Base-by-base conservation (phyloP, 2,113 vertebrate genomes). In the Egretta garzetta region DNA sequence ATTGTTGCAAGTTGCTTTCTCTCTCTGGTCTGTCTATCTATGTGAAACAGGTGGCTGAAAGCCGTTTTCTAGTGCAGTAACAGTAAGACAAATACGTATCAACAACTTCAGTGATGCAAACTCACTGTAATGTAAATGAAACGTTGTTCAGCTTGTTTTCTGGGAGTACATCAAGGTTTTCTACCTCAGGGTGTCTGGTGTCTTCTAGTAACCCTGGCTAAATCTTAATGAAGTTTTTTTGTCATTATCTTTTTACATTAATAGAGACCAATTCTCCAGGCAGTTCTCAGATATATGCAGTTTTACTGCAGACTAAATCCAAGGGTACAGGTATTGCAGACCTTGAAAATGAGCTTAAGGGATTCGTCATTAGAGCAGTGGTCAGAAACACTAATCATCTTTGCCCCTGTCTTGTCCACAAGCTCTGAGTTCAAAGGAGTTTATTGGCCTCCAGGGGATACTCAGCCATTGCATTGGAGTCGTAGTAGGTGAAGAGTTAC, bases 301-400 rank as follows among this genome's bases (percentile, higher is more conserved):
- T 45, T 93, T 90, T 88, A 77, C 53, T 92, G 37, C n/a, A 68
- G 12, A 64, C n/a, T 88, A 63, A 79, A 79, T 90, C 45, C 64
- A 87, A 90, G 21, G 24, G 19, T 27, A 41, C 5, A 56, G 43
- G 52, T 3, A 70, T 41, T 41, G 6, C 8, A 53, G 33, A 14
- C 41, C 73, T 74, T 95, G 55, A 62, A 93, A 84, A 86, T 22
- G 3, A 86, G 45, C 4, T 68, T 60, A 52, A 49, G 37, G 21
- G 27, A 56, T 68, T 88, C 27, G 10, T 88, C 52, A 52, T 87
- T 74, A 75, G 6, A 71, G 14, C 60, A 79, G 30, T 33, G 23
- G 28, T 72, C 47, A 71, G 66, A 95, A 93, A 79, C 22, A 39
- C 12, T 71, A 50, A 33, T 75, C 27, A 80, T 56, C 39, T 86